A percentile compares a stretch with the other conserved stretches of the same genome.
These are phyloP conservation scores for Archocentrus centrarchus DNA, from an alignment of 2,113 vertebrate species.

Conservation along the genomic window DNA sequence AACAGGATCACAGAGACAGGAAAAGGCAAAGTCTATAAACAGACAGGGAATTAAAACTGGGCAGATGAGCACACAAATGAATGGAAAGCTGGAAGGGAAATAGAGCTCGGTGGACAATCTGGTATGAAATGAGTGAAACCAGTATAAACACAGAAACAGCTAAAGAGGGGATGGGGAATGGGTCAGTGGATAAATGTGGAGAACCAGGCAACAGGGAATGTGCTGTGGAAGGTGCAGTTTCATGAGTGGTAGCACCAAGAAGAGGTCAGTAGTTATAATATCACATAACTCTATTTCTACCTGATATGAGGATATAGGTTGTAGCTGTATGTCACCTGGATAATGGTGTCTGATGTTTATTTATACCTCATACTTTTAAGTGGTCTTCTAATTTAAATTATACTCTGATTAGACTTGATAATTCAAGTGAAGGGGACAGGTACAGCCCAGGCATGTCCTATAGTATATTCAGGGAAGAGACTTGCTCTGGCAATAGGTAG, in stretches of 20 bases:
- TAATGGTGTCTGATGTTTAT: neutral
- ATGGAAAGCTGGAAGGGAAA: neutral
- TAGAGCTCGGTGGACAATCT: neutral
- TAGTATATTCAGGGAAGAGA: neutral
- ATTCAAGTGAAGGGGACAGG: neutral
- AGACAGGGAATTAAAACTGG: constrained; percentile 1
- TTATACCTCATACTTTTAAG: neutral
- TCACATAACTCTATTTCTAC: neutral
- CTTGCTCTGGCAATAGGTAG: neutral
- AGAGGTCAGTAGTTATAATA: neutral
- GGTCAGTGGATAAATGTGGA: neutral
- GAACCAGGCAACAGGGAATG: neutral
- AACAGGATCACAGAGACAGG: neutral
- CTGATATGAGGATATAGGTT: neutral
- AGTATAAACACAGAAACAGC: neutral
- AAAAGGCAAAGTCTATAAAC: constrained; percentile 11
- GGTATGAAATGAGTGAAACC: neutral
- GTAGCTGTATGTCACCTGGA: neutral
- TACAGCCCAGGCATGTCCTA: neutral
- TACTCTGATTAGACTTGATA: constrained; percentile 13
- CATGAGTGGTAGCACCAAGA: neutral
- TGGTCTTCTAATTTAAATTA: neutral
- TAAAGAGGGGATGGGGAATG: neutral
- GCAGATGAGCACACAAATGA: constrained; percentile 19
- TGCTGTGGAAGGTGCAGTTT: neutral